Evolutionary conservation across 2,797 vertebrate genomes (phyloP), one percentile per base, ranked within the genome.

Genomic region (Tapirus indicus): DNA sequence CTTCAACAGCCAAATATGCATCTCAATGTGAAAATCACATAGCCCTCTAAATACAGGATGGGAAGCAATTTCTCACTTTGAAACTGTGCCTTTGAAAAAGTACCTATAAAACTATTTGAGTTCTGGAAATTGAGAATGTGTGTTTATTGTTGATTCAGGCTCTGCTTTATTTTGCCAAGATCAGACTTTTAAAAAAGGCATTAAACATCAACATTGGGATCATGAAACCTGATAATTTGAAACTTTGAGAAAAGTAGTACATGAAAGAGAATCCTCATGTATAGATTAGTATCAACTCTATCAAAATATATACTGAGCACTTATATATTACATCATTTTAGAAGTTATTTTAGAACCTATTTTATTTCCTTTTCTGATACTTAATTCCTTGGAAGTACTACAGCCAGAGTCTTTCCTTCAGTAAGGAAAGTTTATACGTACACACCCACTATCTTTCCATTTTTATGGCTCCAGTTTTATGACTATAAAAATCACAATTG

Each of bases 1-100:
- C 95, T 95, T 52, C 94, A 72, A 47, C 88, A 79, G 56, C 44
- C 91, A 93, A 97, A 97, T 93, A 96, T 85, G 84, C 94, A 94
- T 84, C 38, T 96, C 85, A 84, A 75, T 66, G 87, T 84, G n/a
- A 89, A 97, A 96, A 96, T 66, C 72, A 44, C 41, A 25, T 41
- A 95, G 17, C 47, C 74, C 29, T 87, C n/a, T 71, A 52, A 89
- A 47, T 38, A 44, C 44, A 74, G 54, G 17, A 32, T 25, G 35
- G 44, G 20, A 77, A 91, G 27, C 0, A 21, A 8, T 54, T 64
- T 88, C 93, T 86, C 87, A 58, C 64, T 85, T 29, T 25, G 62
- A 54, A 71, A 7, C 2, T 58, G 32, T 86, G 54, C 7, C 17
- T 92, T 80, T 88, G 21, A 54, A 88, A 79, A 41, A 20, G 41